A percentile compares a stretch with the other conserved stretches of the same genome.
Evolutionary conservation across 1,140 invertebrate species (phyloP).

Genomic region (Oryctes rhinoceros): DNA sequence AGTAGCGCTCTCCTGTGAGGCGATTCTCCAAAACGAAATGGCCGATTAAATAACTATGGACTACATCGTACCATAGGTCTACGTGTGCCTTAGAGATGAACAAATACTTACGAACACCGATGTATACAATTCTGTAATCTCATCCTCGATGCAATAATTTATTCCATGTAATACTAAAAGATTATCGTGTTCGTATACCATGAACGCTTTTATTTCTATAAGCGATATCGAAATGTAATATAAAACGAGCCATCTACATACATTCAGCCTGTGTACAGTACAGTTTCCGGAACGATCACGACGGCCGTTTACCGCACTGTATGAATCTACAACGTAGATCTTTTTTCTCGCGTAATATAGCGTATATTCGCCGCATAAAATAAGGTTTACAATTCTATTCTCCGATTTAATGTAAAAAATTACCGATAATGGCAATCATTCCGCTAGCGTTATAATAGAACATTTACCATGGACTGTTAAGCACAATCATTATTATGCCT

Average conservation of each 20-base stretch:
- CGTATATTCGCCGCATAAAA: neutral
- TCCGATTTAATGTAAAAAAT: slow-evolving; percentile 21
- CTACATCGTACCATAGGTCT: no score
- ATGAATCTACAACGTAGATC: no score
- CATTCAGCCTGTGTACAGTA: neutral
- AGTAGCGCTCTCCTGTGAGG: no score
- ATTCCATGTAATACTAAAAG: neutral
- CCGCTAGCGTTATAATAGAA: slow-evolving; percentile 21
- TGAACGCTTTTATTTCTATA: neutral
- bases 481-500: slow-evolving; percentile 17
- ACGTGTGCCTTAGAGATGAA: no score
- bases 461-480: slow-evolving; percentile 31
- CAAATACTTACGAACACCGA: no score
- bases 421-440: slow-evolving; percentile 35
- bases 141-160: neutral
- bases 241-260: neutral
- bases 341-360: neutral
- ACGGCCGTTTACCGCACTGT: neutral
- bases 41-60: no score
- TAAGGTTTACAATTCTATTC: slow-evolving; percentile 5
- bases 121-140: no score
- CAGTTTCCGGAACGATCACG: slow-evolving; percentile 1
- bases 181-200: slow-evolving; percentile 7
- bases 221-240: neutral
- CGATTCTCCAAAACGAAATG: no score